Base-by-base conservation (phyloP, 2,797 vertebrate genomes). In the Chelon labrosus region DNA sequence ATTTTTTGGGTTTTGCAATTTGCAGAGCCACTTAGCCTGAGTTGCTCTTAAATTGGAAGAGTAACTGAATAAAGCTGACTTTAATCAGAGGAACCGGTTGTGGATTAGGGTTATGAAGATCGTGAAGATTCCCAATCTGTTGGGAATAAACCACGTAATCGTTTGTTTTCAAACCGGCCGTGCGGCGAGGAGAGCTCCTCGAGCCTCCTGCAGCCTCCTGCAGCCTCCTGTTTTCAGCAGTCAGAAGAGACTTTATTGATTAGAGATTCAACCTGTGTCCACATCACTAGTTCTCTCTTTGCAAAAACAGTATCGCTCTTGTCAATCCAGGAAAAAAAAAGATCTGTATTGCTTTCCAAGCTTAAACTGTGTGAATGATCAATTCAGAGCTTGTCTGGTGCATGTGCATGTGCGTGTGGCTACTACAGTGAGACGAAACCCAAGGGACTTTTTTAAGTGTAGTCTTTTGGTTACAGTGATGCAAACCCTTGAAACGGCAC, bases 401-500 rank as follows among this genome's bases (percentile, higher is more conserved):
- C 37, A 46, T 37, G 13, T 54, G 61, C 58, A 27, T 70, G 37
- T 42, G 41, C 7, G 19, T 14, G 80, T n/a, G 13, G 4, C 22
- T 27, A 14, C 1, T 12, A 63, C 47, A 17, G 38, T 54, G 49
- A 54, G 19, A 68, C 38, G 61, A 1, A 35, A 39, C 17, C 39
- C 10, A 4, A 20, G 17, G 57, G 65, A 38, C 60, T n/a, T 39
- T 7, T 27, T 52, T 61, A 69, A 67, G 61, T 60, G 42, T 7
- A 27, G 64, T 58, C 35, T 68, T 5, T 71, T 69, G 63, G 54
- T 81, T 76, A 31, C 65, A 73, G 64, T 81, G 76, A 85, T 70
- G 79, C 73, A 88, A 89, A 87, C 49, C 50, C 22, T 69, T 88
- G 85, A 86, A 89, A 89, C 77, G 41, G 64, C 54, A 64, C 61